These are phyloP conservation scores for Phylloscopus collybita DNA, from an alignment of 2,797 vertebrate species.

Conservation along the genomic window DNA sequence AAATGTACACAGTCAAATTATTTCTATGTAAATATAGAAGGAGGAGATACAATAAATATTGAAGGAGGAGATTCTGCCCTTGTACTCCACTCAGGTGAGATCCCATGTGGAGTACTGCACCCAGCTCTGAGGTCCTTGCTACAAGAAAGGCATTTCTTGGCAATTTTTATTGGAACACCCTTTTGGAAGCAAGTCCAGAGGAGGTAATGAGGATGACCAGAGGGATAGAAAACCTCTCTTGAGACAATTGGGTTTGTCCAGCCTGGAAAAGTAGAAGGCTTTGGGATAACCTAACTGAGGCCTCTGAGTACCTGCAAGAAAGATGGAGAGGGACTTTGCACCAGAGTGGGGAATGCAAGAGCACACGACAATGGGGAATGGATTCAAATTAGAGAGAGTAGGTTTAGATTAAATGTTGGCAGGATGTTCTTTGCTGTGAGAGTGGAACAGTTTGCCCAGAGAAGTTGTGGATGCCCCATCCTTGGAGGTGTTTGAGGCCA, in stretches of 20 bases:
- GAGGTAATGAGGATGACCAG: not conserved
- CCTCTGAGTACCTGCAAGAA: not conserved
- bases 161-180: not conserved
- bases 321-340: not conserved
- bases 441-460: not conserved
- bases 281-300: not conserved
- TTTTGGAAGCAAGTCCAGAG: not conserved
- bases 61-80: not conserved
- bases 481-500: not conserved
- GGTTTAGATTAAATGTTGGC: not conserved
- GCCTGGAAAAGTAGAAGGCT: not conserved
- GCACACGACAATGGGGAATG: not conserved
- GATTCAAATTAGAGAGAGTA: not conserved
- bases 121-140: rapidly evolving
- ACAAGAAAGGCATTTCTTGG: not conserved
- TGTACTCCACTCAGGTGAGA: not conserved
- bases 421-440: not conserved
- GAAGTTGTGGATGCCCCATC: not conserved
- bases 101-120: rapidly evolving
- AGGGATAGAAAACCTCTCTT: not conserved
- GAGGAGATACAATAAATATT: not conserved
- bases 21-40: not conserved
- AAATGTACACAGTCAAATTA: not conserved
- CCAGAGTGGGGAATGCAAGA: not conserved
- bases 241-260: not conserved